Conservation (phyloP, 2,113 vertebrate species). For the Ardeotis arabs region DNA sequence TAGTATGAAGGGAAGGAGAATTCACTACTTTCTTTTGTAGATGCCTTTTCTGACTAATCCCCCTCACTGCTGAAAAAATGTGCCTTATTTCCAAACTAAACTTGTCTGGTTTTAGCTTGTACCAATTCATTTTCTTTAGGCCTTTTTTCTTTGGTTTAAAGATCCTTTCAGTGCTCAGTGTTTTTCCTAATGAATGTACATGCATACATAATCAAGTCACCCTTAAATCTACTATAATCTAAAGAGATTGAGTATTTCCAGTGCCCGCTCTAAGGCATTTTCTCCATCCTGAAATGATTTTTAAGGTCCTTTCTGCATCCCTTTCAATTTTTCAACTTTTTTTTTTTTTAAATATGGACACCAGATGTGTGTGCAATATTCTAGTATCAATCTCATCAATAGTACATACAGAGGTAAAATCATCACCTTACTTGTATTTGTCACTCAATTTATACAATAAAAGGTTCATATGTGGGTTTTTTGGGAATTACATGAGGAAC, state of each 20-base stretch:
- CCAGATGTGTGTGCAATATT: conserved; percentile 30
- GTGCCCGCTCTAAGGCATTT: conserved; percentile 3
- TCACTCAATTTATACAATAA: not conserved
- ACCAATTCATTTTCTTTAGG: not conserved
- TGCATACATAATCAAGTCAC: not conserved
- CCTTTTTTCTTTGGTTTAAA: not conserved
- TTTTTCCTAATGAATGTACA: not conserved
- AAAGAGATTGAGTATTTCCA: conserved; percentile 51
- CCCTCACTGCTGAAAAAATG: conserved; percentile 43
- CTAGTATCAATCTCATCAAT: conserved; percentile 26
- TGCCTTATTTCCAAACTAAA: conserved; percentile 37
- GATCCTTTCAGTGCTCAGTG: not conserved
- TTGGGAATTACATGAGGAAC: not conserved
- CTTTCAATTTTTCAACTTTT: not conserved
- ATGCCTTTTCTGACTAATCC: conserved; percentile 12
- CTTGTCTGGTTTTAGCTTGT: conserved; percentile 25
- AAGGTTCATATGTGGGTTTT: not conserved
- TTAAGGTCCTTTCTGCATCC: conserved; percentile 12
- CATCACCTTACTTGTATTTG: not conserved
- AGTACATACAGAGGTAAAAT: not conserved
- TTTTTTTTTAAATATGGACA: not conserved
- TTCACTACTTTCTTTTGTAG: conserved; percentile 25
- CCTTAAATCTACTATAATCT: conserved; percentile 39
- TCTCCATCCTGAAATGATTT: conserved; percentile 47
- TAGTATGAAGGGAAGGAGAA: conserved; percentile 1